Percentiles rank a stretch among this genome's conserved stretches.
Evolutionary conservation across 2,888 invertebrate genomes (phyloP).

Genomic region (Vandiemenella viatica): DNA sequence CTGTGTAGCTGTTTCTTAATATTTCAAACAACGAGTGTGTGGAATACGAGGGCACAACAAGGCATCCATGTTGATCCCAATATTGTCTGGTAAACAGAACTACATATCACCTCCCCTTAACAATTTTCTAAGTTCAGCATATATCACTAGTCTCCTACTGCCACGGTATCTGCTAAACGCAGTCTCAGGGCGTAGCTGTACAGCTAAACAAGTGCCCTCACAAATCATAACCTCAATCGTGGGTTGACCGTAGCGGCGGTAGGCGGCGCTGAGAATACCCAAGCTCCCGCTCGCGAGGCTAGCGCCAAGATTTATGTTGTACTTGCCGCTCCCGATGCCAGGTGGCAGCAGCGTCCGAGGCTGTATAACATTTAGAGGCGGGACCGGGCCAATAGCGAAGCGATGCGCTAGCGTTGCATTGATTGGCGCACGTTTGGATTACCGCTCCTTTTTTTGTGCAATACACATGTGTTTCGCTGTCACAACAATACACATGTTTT

Average conservation of each 20-base stretch:
- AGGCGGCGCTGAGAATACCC: neutral
- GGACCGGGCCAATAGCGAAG: conserved; percentile 3
- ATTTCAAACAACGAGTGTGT: too few relatives aligned
- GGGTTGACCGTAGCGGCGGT: neutral
- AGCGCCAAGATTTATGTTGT: neutral
- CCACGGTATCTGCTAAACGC: too few relatives aligned
- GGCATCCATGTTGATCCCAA: too few relatives aligned
- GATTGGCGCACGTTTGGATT: conserved; percentile 11
- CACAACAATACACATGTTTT: neutral
- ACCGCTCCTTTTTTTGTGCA: conserved; percentile 1
- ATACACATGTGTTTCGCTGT: neutral
- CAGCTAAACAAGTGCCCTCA: conserved; percentile 1
- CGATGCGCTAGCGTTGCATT: conserved; percentile 4
- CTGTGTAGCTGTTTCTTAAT: too few relatives aligned
- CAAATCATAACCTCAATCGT: neutral
- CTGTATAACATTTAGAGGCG: neutral
- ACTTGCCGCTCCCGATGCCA: neutral
- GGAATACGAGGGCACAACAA: too few relatives aligned
- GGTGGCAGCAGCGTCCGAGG: conserved; percentile 1
- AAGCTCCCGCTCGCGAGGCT: neutral
- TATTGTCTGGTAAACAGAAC: too few relatives aligned
- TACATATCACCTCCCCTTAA: too few relatives aligned
- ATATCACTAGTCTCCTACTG: neutral
- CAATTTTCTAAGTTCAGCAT: too few relatives aligned
- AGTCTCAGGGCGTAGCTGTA: neutral